Percentiles rank a stretch among this genome's conserved stretches.
Conservation (phyloP, 2,888 invertebrate species). For the Agrotis exclamationis region DNA sequence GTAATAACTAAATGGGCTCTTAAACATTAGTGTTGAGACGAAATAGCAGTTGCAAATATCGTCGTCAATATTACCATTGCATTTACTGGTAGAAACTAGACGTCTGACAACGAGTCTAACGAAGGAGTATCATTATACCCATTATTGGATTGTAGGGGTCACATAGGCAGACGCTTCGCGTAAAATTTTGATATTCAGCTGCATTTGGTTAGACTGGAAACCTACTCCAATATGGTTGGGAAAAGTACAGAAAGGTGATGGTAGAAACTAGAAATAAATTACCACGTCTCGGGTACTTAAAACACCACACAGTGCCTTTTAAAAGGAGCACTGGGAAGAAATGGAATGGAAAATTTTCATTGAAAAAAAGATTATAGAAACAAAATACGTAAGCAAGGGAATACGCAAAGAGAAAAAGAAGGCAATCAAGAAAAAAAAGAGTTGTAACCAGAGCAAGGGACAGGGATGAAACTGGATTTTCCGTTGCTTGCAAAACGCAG, state of each 20-base stretch:
- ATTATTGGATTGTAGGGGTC: no score
- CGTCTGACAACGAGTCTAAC: no score
- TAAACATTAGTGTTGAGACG: conserved; percentile 26
- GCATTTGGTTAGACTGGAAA: no score
- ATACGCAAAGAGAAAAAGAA: conserved; percentile 10
- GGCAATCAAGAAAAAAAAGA: conserved; percentile 23
- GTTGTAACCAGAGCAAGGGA: conserved; percentile 18
- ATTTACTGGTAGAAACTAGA: conserved; percentile 18
- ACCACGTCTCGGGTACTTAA: conserved; percentile 19
- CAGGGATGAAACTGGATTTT: conserved; percentile 48
- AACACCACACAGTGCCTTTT: conserved; percentile 10
- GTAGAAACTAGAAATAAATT: conserved; percentile 27
- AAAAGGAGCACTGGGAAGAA: not conserved
- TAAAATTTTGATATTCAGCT: no score
- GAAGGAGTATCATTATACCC: no score
- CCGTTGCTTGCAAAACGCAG: conserved; percentile 51
- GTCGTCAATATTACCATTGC: conserved; percentile 9
- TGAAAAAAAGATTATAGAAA: not conserved
- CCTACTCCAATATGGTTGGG: no score
- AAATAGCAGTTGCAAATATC: conserved; percentile 41
- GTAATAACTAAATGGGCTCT: conserved; percentile 42
- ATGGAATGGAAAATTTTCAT: conserved; percentile 3
- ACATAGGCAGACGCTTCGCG: no score
- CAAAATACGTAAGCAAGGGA: conserved; percentile 8
- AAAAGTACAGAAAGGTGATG: not conserved